Evolutionary conservation across 2,797 vertebrate genomes (phyloP).

Genomic region (Lacerta viridis): DNA sequence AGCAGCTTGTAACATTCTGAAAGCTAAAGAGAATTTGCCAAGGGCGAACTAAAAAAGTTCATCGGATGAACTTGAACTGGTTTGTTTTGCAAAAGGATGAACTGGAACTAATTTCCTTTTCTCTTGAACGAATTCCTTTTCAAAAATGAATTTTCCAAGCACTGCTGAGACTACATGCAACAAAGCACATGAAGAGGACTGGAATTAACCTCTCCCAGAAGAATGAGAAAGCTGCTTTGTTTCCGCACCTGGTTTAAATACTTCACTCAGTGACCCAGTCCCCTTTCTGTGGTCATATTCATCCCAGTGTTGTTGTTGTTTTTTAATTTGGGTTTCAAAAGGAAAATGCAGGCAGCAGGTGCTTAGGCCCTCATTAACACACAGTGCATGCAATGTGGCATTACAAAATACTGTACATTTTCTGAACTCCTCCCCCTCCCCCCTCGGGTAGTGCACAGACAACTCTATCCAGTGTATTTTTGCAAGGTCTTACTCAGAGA

Average conservation of each 20-base stretch:
- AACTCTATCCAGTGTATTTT: not conserved
- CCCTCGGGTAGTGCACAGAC: not conserved
- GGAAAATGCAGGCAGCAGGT: not conserved
- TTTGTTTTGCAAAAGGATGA: not conserved
- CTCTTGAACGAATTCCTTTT: too few species aligned
- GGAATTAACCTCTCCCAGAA: not conserved
- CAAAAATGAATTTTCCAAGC: not conserved
- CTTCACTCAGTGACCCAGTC: not conserved
- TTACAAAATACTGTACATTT: not conserved
- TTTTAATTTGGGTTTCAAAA: constrained; percentile 11
- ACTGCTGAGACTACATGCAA: not conserved
- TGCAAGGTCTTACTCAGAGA: not conserved
- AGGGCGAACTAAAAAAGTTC: too few species aligned
- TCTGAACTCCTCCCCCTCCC: not conserved
- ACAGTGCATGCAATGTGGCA: not conserved
- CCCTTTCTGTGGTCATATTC: not conserved
- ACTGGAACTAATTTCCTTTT: too few species aligned
- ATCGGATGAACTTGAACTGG: too few species aligned
- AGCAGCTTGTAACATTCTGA: too few species aligned
- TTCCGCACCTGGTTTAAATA: not conserved
- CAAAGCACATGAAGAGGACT: not conserved
- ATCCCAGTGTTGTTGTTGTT: not conserved
- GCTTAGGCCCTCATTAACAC: not conserved
- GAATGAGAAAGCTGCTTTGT: not conserved
- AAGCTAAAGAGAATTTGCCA: too few species aligned